These are phyloP conservation scores for Eonycteris spelaea DNA, from an alignment of 2,113 vertebrate species.

Conservation along the genomic window DNA sequence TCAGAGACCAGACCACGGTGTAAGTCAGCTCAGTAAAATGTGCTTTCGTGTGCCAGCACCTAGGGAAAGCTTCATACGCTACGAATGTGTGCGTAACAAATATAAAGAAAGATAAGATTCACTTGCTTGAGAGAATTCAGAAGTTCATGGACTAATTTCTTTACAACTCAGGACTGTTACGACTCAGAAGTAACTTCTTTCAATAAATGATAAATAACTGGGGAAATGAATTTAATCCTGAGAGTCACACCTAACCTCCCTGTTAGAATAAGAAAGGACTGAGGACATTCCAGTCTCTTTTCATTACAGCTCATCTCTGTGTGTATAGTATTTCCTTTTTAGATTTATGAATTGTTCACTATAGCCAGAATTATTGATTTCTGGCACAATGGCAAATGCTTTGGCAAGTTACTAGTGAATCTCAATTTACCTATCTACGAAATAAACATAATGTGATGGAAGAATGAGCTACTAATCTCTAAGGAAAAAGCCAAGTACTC, in stretches of 20 bases:
- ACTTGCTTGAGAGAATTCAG: background rate
- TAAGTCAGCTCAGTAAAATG: constrained; percentile 54
- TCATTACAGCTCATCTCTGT: no score
- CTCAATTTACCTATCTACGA: background rate
- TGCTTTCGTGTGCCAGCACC: background rate
- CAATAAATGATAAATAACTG: background rate
- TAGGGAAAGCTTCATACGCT: constrained; percentile 28
- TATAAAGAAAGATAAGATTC: background rate
- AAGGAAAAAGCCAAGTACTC: background rate
- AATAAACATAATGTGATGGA: background rate
- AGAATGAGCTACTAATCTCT: background rate
- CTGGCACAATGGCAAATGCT: background rate
- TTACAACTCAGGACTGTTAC: background rate
- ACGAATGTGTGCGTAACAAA: background rate
- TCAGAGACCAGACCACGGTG: background rate
- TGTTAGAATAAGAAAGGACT: background rate
- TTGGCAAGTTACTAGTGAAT: background rate
- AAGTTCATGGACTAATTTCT: constrained; percentile 27
- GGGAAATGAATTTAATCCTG: background rate
- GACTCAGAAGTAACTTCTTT: background rate
- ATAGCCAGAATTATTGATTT: background rate
- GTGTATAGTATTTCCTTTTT: background rate
- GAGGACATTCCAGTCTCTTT: background rate
- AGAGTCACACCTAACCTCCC: background rate
- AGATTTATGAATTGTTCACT: background rate